A percentile compares a stretch with the other conserved stretches of the same genome.
These are phyloP conservation scores for Phalloptychus januarius DNA, from an alignment of 2,797 vertebrate genomes.

Conservation along the genomic window DNA sequence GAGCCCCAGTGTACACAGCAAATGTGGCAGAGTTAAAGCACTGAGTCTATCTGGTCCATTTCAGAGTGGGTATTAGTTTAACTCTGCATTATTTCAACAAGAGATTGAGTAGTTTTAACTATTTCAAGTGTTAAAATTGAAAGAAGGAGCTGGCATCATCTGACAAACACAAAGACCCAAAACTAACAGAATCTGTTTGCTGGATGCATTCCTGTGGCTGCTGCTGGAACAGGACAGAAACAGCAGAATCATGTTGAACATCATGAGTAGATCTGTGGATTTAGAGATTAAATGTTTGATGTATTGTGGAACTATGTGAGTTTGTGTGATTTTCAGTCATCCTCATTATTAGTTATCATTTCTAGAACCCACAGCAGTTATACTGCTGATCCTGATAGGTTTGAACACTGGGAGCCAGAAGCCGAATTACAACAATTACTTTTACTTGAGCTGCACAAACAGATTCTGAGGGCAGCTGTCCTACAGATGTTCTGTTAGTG, in stretches of 20 bases:
- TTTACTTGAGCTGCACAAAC: constrained; percentile 1
- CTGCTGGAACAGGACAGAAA: neutral
- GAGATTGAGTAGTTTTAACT: too few species aligned
- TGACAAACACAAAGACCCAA: neutral
- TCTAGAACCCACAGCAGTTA: neutral
- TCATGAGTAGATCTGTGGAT: neutral
- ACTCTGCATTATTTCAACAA: too few species aligned
- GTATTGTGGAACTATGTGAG: neutral
- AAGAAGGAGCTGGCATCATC: neutral
- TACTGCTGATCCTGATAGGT: neutral
- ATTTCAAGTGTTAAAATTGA: too few species aligned
- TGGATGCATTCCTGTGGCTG: neutral
- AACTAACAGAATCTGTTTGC: neutral
- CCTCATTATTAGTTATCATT: neutral
- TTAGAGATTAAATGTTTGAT: neutral
- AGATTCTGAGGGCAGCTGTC: neutral
- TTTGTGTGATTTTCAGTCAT: neutral
- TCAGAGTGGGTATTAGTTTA: too few species aligned
- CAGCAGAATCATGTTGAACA: neutral
- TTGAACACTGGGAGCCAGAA: neutral
- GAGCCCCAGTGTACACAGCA: too few species aligned
- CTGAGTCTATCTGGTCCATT: too few species aligned
- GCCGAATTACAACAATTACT: neutral
- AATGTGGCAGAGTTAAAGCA: too few species aligned
- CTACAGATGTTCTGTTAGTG: constrained; percentile 6